Conservation (phyloP, 2,797 vertebrate species). For the Tangara arthus region DNA sequence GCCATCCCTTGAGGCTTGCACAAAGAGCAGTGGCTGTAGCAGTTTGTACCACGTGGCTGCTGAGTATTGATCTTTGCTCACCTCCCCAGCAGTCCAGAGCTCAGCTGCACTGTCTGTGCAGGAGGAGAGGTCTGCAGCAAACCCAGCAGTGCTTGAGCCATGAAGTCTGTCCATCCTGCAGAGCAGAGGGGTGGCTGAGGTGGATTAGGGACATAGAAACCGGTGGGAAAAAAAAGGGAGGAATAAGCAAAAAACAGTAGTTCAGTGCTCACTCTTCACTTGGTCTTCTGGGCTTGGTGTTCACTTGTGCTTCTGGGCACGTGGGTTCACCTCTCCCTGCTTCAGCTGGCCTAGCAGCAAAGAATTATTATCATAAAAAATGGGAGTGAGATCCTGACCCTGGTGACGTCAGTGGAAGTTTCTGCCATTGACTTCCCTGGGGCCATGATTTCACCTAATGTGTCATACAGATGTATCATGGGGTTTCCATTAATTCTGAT, state of each 20-base stretch:
- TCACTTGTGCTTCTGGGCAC: background rate
- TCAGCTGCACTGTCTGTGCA: background rate
- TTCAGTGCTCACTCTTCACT: background rate
- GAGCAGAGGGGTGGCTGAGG: background rate
- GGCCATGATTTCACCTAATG: background rate
- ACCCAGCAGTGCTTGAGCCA: rapidly evolving
- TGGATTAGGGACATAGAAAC: background rate
- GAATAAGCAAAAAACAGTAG: background rate
- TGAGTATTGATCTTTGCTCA: background rate
- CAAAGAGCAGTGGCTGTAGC: background rate
- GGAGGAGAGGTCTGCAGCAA: background rate
- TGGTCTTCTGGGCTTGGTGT: background rate
- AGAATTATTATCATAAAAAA: background rate
- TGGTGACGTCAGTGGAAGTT: background rate
- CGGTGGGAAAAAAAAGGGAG: background rate
- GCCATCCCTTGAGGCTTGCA: background rate
- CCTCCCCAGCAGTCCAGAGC: background rate
- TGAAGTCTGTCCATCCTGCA: background rate
- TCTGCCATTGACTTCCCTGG: background rate
- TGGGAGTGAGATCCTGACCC: background rate
- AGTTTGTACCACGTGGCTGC: background rate
- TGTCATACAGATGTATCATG: background rate
- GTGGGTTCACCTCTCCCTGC: background rate
- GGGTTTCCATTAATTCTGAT: conserved; percentile 13
- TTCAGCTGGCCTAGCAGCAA: background rate